Percentiles rank a stretch among this genome's conserved stretches.
Evolutionary conservation across 2,113 vertebrate species (phyloP).

Genomic region (Gavia stellata): DNA sequence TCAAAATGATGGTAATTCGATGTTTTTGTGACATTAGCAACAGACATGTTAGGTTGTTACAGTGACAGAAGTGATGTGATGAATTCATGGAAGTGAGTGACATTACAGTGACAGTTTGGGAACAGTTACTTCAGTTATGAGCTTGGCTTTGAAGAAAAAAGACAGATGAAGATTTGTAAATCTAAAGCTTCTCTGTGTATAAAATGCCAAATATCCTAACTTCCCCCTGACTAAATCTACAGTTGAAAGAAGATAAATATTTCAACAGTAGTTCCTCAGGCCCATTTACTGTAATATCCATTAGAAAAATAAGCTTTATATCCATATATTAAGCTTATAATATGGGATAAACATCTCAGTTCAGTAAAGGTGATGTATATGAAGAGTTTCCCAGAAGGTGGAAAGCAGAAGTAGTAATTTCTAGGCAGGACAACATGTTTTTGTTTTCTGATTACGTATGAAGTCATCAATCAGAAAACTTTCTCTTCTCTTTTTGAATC

Average conservation of each 20-base stretch:
- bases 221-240: neutral
- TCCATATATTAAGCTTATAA: neutral
- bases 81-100: neutral
- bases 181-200: neutral
- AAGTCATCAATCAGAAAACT: neutral
- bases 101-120: neutral
- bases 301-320: conserved; percentile 3
- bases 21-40: neutral
- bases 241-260: conserved; percentile 12
- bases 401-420: neutral
- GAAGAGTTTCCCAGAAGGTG: neutral
- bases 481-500: neutral
- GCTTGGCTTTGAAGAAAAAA: conserved; percentile 9
- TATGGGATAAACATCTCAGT: neutral
- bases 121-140: neutral
- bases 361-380: neutral
- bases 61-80: neutral
- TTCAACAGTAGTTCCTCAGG: neutral
- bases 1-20: neutral
- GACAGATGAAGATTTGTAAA: neutral
- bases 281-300: neutral
- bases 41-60: neutral
- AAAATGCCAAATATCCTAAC: neutral
- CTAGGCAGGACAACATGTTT: neutral
- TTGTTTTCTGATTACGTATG: neutral